These are phyloP conservation scores for Hybognathus amarus DNA, from an alignment of 2,797 vertebrate genomes.

Conservation along the genomic window DNA sequence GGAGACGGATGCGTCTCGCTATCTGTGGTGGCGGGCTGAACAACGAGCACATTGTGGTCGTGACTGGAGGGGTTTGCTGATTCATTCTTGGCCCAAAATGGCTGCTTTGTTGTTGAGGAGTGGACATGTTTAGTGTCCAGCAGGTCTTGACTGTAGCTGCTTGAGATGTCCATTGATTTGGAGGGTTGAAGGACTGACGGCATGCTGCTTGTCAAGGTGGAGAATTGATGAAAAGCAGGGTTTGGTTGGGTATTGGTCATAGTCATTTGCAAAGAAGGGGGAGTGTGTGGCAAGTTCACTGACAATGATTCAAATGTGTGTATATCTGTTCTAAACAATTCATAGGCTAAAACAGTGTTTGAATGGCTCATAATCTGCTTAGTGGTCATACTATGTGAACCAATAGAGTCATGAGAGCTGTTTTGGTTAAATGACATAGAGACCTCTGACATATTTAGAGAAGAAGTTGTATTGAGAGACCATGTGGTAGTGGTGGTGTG, in stretches of 20 bases:
- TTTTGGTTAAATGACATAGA: background rate
- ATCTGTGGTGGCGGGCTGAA: constrained; percentile 54
- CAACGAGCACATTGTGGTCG: constrained; percentile 54
- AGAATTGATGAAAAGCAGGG: constrained; percentile 55
- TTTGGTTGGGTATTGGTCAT: constrained; percentile 31
- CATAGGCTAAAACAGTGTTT: constrained; percentile 14
- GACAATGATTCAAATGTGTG: constrained; percentile 8
- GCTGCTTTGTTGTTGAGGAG: constrained; percentile 38
- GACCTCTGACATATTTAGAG: background rate
- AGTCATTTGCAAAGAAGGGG: constrained; percentile 15
- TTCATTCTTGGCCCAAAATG: constrained; percentile 50
- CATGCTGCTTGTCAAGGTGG: constrained; percentile 31
- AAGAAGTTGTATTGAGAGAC: background rate
- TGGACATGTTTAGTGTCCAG: constrained; percentile 50
- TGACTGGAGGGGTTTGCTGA: constrained; percentile 52
- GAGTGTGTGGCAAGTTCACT: background rate
- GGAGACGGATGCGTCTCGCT: constrained; percentile 51
- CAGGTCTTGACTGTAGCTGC: constrained; percentile 39
- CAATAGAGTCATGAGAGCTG: background rate
- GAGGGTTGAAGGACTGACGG: constrained; percentile 38
- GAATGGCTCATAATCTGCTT: constrained; percentile 13
- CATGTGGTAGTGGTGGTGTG: background rate
- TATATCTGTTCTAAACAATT: background rate
- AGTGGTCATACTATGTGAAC: background rate
- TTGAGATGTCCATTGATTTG: constrained; percentile 38